Percentiles rank a stretch among this genome's conserved stretches.
These are phyloP conservation scores for Galbula dea DNA, from an alignment of 2,113 vertebrate genomes.

Conservation along the genomic window DNA sequence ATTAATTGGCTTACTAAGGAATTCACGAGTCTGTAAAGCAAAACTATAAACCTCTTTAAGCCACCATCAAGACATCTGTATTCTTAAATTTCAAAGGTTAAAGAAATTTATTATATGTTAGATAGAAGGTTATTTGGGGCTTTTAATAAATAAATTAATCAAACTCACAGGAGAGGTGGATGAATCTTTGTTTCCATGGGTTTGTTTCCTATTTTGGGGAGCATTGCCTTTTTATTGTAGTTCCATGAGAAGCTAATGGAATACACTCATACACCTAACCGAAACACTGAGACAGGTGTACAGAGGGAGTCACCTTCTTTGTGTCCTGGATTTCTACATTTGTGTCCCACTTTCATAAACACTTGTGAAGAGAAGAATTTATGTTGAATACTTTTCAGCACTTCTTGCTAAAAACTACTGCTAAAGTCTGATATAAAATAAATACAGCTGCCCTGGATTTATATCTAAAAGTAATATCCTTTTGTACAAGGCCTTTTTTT, in stretches of 20 bases:
- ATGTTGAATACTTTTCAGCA: neutral
- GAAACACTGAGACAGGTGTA: neutral
- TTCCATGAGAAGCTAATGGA: neutral
- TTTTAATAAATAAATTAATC: neutral
- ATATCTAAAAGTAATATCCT: neutral
- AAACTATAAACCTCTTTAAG: neutral
- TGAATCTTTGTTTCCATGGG: neutral
- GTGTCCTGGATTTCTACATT: neutral
- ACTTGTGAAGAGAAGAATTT: neutral
- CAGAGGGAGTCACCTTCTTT: accelerated
- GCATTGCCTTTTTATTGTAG: neutral
- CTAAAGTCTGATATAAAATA: neutral
- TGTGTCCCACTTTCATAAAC: neutral
- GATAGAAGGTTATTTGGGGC: too few species aligned
- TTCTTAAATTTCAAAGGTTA: neutral
- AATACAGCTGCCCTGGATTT: neutral
- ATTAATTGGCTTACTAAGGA: neutral
- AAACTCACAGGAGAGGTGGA: neutral
- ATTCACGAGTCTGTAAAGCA: accelerated
- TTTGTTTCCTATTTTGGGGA: neutral
- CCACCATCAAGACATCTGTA: neutral
- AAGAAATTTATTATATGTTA: neutral
- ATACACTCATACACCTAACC: accelerated
- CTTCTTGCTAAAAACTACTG: neutral
- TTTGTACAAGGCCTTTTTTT: too few species aligned